Base-by-base conservation (phyloP, 2,888 invertebrate genomes). In the Drosophila basisetae region DNA sequence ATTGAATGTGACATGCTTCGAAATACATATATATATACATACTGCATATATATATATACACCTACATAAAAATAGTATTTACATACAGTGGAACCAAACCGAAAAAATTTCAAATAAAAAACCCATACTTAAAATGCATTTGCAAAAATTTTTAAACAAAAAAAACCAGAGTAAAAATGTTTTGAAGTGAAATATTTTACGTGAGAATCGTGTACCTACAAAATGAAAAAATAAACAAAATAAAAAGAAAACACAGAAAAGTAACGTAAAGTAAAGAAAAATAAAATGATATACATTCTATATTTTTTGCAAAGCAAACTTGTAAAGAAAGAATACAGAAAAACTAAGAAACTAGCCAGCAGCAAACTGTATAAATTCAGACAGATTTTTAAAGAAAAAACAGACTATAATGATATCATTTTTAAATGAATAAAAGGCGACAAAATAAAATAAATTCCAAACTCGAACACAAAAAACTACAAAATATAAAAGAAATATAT, bases 121-220 rank as follows among this genome's bases (percentile, higher is more conserved):
- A 39, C 9, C 22, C 22, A 47, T 25, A 58, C 43, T 58, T 22
- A 41, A 43, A 47, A 53, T 61, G 56, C 61, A 62, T 71, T 68
- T 68, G 70, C 67, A 65, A 67, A 71, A 13, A n/a, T 66, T 69
- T 82, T 83, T 63, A 76, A 60, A 18, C 60, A 54, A 58, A 68
- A 62, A 64, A 53, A n/a, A 30, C 49, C 53, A 62, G 63, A 76
- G 60, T 72, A 68, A 70, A 72, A 67, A 61, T 80, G 72, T 78
- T 87, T 67, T 55, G 66, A 68, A 50, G 73, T 62, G 64, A 61
- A 86, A 87, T 71, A 82, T 89, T 85, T 75, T 55, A 75, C 90
- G 86, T 88, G 87, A 89, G 91, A 88, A 90, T 89, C 91, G 87
- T 89, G 87, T 88, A 88, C 87, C 87, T 88, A 90, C 90, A 79